These are phyloP conservation scores for Temnothorax unifasciatus DNA, from an alignment of 2,888 invertebrate species.

Conservation along the genomic window DNA sequence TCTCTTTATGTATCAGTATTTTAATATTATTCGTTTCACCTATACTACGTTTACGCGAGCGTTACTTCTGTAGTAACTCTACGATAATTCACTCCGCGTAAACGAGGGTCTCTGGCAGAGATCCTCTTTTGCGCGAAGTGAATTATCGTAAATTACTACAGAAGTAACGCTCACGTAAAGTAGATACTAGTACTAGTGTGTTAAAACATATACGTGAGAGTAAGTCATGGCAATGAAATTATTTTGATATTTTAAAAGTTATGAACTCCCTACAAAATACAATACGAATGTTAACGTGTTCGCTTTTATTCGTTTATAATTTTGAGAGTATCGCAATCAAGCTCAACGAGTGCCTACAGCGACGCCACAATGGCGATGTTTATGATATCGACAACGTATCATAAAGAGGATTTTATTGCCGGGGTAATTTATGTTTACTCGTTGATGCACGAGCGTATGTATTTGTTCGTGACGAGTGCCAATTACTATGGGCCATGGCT, in stretches of 20 bases:
- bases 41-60: no score
- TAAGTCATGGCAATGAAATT: not conserved
- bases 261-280: not conserved
- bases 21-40: not conserved
- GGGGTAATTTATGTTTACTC: slow-evolving; percentile 48
- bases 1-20: not conserved
- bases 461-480: slow-evolving; percentile 46
- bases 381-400: slow-evolving; percentile 21
- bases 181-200: no score
- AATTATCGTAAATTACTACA: no score
- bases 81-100: no score
- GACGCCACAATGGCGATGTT: not conserved
- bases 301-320: not conserved
- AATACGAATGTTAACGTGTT: not conserved
- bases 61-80: no score
- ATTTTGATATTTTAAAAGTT: not conserved
- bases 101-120: no score
- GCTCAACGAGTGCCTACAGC: not conserved
- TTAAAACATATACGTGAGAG: not conserved
- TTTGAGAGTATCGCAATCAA: not conserved
- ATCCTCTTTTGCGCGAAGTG: no score
- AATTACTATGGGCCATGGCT: slow-evolving; percentile 29
- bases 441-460: slow-evolving; percentile 30
- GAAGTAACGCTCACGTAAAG: no score
- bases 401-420: slow-evolving; percentile 41